phyloP scores from a whole-genome alignment of 2,113 vertebrate genomes.

The Archilochus colubris region DNA sequence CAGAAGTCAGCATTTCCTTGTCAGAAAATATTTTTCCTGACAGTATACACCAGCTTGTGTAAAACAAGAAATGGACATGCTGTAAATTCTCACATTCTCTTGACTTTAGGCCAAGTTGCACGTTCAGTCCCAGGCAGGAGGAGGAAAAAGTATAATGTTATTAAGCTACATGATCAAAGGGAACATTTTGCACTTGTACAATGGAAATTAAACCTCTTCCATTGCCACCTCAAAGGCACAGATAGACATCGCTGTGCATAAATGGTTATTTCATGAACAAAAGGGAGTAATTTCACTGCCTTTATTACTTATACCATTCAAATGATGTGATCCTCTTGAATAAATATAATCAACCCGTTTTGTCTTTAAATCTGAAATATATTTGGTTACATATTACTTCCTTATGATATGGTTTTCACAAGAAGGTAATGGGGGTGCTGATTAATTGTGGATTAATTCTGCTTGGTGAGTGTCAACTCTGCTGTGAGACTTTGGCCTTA shows the following conservation, averaged over 20 bases:
- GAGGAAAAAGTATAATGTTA: not conserved
- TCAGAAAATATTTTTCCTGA: not conserved
- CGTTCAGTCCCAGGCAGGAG: fast-evolving
- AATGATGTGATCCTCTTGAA: not conserved
- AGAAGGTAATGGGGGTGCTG: not conserved
- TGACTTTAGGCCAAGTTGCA: fast-evolving
- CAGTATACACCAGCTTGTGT: not conserved
- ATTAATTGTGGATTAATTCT: not conserved
- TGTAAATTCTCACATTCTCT: not conserved
- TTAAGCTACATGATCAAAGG: fast-evolving
- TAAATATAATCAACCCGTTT: not conserved
- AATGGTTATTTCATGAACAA: not conserved
- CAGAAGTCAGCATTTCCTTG: not conserved
- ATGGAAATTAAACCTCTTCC: not conserved
- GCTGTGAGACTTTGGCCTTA: not conserved
- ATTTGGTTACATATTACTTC: not conserved
- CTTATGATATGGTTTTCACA: not conserved
- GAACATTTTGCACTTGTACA: not conserved
- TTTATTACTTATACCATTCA: not conserved
- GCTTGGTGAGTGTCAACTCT: not conserved
- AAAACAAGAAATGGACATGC: fast-evolving
- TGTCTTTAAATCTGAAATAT: not conserved
- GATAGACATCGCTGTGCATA: not conserved
- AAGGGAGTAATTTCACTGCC: not conserved
- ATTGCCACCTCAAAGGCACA: not conserved